Percentiles rank a stretch among this genome's conserved stretches.
These are phyloP conservation scores for Enteromius afrohamiltoni DNA, from an alignment of 2,797 vertebrate genomes.

Conservation along the genomic window DNA sequence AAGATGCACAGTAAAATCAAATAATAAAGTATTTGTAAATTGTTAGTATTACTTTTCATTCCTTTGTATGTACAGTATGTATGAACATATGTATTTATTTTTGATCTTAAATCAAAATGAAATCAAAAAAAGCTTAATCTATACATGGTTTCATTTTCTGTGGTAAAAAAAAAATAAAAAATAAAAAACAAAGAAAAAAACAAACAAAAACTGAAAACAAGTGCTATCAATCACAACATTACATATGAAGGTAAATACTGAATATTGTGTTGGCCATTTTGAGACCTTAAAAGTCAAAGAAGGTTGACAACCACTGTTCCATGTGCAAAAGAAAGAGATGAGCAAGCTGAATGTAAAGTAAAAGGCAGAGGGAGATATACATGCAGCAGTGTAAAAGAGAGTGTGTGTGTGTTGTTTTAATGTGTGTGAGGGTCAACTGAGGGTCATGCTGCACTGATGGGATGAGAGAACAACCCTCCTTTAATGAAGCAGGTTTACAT, in stretches of 20 bases:
- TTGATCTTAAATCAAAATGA: neutral
- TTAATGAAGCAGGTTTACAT: slow-evolving; percentile 60
- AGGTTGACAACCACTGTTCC: neutral
- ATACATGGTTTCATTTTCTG: neutral
- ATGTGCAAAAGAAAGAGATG: neutral
- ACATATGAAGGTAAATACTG: neutral
- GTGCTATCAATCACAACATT: neutral
- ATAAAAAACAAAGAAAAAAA: too few species aligned
- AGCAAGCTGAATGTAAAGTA: neutral
- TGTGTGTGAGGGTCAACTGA: slow-evolving; percentile 25
- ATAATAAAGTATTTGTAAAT: neutral
- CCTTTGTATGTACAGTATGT: too few species aligned
- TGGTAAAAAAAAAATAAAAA: neutral
- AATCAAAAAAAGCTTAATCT: neutral
- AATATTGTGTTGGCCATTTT: neutral
- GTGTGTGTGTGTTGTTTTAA: neutral
- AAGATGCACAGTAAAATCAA: neutral
- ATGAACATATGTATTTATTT: too few species aligned
- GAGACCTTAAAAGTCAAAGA: neutral
- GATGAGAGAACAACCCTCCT: slow-evolving; percentile 57
- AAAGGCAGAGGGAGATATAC: slow-evolving; percentile 7
- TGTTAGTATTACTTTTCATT: too few species aligned
- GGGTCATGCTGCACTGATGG: slow-evolving; percentile 28
- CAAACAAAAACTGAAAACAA: neutral
- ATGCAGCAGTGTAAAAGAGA: neutral